Evolutionary conservation across 2,113 vertebrate genomes (phyloP).

Genomic region (Protobothrops mucrosquamatus): DNA sequence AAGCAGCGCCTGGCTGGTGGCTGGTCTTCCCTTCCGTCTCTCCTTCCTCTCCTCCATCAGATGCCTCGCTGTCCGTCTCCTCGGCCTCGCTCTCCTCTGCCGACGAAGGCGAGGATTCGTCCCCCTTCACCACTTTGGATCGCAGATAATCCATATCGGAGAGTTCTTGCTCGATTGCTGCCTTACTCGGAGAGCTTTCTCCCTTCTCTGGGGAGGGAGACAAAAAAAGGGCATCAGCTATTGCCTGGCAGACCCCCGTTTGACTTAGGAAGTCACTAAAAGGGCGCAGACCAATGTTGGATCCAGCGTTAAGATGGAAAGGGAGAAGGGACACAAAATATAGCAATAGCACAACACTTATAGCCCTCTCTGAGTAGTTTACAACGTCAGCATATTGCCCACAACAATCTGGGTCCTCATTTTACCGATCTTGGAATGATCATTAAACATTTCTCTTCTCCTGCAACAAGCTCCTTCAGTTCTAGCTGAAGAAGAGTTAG

Average conservation of each 20-base stretch:
- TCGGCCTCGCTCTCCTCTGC: slow-evolving; percentile 44
- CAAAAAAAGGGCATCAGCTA: not conserved
- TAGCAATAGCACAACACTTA: too few relatives aligned
- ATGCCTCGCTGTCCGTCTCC: slow-evolving; percentile 42
- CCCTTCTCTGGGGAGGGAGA: slow-evolving; percentile 36
- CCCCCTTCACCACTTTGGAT: slow-evolving; percentile 80
- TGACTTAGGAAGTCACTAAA: not conserved
- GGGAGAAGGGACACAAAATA: not conserved
- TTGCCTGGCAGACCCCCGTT: not conserved
- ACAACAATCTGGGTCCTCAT: too few relatives aligned
- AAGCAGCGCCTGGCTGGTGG: slow-evolving; percentile 37
- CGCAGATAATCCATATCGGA: slow-evolving; percentile 96
- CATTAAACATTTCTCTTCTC: not conserved
- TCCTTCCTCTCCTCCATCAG: slow-evolving; percentile 29
- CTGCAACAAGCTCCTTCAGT: not conserved
- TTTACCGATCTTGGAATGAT: too few relatives aligned
- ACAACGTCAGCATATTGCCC: too few relatives aligned
- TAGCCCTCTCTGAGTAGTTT: too few relatives aligned
- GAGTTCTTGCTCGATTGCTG: slow-evolving; percentile 67
- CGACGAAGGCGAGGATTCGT: slow-evolving; percentile 18
- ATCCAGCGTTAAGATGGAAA: not conserved
- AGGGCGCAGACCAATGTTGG: not conserved
- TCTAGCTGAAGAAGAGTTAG: not conserved
- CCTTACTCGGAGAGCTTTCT: slow-evolving; percentile 31
- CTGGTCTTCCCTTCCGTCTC: slow-evolving; percentile 28